These are phyloP conservation scores for Acanthosepion lycidas DNA, from an alignment of 2,888 invertebrate genomes.

Conservation along the genomic window DNA sequence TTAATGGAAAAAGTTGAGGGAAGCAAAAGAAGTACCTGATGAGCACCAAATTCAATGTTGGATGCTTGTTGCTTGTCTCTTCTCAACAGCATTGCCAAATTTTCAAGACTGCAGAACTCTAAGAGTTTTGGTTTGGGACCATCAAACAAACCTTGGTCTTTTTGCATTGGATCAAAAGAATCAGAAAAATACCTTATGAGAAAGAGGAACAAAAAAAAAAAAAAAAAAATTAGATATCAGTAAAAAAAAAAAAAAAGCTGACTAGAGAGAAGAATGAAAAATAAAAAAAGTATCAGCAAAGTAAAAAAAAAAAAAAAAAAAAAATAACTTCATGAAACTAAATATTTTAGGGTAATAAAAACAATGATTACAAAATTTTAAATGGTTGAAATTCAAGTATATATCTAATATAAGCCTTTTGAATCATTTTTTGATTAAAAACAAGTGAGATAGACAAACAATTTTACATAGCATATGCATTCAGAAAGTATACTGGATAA, in stretches of 20 bases:
- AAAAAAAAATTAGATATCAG: conserved; percentile 47
- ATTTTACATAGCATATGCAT: too few species aligned
- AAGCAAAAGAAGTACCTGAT: conserved; percentile 59
- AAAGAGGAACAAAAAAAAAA: conserved; percentile 40
- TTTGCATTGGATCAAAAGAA: conserved; percentile 68
- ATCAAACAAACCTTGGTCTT: conserved; percentile 67
- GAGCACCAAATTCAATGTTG: conserved; percentile 72
- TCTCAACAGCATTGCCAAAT: conserved; percentile 61
- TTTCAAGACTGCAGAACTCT: conserved; percentile 63
- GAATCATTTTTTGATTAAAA: too few species aligned
- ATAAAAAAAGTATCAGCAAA: too few species aligned
- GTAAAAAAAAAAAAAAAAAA: too few species aligned
- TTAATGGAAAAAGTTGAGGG: background rate
- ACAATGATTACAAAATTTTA: too few species aligned
- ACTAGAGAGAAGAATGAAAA: background rate
- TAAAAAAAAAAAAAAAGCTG: background rate
- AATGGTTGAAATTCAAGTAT: too few species aligned
- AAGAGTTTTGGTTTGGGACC: conserved; percentile 68
- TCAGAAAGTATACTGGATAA: too few species aligned
- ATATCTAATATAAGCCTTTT: too few species aligned
- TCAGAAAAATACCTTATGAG: conserved; percentile 65
- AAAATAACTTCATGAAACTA: too few species aligned
- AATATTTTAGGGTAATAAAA: too few species aligned
- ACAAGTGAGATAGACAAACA: too few species aligned
- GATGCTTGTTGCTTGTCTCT: conserved; percentile 67